Evolutionary conservation across 2,888 invertebrate genomes (phyloP).

Genomic region (Megastigmus dorsalis): DNA sequence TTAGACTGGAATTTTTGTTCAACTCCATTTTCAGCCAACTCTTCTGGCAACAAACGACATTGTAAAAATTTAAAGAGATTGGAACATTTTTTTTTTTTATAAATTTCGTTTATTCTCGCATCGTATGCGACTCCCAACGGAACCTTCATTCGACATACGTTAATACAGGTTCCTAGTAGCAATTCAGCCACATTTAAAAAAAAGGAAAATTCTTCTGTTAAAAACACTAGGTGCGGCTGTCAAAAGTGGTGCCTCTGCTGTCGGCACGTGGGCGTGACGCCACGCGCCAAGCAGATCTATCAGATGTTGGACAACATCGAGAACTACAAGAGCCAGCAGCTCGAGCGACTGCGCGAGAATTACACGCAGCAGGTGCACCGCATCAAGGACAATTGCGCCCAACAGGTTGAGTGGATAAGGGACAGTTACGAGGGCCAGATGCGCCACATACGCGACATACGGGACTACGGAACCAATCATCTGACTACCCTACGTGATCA

Average conservation of each 20-base stretch:
- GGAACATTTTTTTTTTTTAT: too few species aligned
- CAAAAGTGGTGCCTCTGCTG: constrained; percentile 86
- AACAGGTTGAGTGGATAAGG: constrained; percentile 95
- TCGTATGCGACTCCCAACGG: too few species aligned
- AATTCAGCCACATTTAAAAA: neutral
- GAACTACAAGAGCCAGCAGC: constrained; percentile 90
- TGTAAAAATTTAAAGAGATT: too few species aligned
- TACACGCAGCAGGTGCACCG: constrained; percentile 93
- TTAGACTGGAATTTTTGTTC: too few species aligned
- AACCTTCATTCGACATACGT: too few species aligned
- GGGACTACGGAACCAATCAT: constrained; percentile 93
- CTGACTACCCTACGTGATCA: constrained; percentile 90
- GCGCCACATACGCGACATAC: constrained; percentile 88
- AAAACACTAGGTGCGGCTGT: constrained; percentile 81
- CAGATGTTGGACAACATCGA: constrained; percentile 93
- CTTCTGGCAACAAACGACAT: too few species aligned
- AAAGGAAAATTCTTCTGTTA: constrained; percentile 8
- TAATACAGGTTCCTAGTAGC: too few species aligned
- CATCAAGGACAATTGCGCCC: constrained; percentile 94
- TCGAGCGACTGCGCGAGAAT: constrained; percentile 92
- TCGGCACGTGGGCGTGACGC: constrained; percentile 81
- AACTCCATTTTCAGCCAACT: neutral
- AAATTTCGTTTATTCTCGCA: too few species aligned
- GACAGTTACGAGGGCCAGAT: constrained; percentile 93
- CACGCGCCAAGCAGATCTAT: constrained; percentile 88